Evolutionary conservation across 2,113 vertebrate genomes (phyloP).

Genomic region (Platichthys flesus): DNA sequence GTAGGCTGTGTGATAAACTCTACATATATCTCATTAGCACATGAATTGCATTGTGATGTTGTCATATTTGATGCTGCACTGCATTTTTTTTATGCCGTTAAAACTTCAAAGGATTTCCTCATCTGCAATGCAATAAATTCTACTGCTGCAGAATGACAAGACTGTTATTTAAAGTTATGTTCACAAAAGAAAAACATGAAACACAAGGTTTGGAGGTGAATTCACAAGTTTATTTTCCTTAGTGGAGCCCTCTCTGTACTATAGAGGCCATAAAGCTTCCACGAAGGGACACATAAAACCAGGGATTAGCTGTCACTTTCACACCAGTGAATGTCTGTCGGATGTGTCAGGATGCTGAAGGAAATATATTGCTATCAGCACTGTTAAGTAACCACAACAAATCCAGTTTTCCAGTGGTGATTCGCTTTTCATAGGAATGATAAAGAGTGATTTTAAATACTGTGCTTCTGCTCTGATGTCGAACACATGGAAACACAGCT

Average conservation of each 20-base stretch:
- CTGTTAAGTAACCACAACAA: conserved; percentile 53
- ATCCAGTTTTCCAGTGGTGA: conserved; percentile 54
- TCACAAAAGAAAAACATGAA: conserved; percentile 1
- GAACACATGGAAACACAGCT: conserved; percentile 42
- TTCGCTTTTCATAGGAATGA: conserved; percentile 35
- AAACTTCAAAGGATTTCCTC: conserved; percentile 19
- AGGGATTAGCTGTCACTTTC: conserved; percentile 42
- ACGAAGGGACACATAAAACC: conserved; percentile 38
- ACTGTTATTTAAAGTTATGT: conserved; percentile 22
- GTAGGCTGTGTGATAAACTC: conserved; percentile 10
- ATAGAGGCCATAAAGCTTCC: conserved; percentile 28
- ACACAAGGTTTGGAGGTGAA: conserved; percentile 12
- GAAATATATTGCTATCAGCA: conserved; percentile 43
- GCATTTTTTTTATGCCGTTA: neutral
- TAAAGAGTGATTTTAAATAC: conserved; percentile 24
- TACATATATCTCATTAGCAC: neutral
- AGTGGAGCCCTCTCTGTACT: neutral
- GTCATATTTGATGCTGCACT: conserved; percentile 5
- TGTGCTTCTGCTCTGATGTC: conserved; percentile 36
- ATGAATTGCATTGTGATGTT: neutral
- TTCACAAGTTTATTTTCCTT: conserved; percentile 23
- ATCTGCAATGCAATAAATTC: conserved; percentile 17
- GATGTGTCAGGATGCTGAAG: conserved; percentile 31
- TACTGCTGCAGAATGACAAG: neutral
- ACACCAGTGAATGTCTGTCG: conserved; percentile 18